Conservation (phyloP, 2,797 vertebrate genomes). For the Anguilla megastoma region DNA sequence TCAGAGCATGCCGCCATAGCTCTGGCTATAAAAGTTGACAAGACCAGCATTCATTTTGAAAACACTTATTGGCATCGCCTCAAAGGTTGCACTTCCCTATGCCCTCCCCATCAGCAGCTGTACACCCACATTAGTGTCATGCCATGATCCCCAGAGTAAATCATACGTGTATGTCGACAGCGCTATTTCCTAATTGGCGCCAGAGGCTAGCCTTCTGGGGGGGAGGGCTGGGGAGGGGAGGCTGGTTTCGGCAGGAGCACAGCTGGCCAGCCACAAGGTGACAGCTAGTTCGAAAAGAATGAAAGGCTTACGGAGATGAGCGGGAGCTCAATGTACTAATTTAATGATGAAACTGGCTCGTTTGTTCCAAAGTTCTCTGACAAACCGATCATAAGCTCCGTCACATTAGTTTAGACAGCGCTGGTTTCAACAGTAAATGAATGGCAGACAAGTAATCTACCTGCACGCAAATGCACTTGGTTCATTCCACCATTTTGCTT, state of each 20-base stretch:
- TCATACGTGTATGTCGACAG: constrained; percentile 21
- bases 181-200: constrained; percentile 30
- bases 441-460: background rate
- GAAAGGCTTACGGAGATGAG: constrained; percentile 60
- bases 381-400: background rate
- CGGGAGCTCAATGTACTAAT: constrained; percentile 23
- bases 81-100: constrained; percentile 65
- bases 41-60: constrained; percentile 64
- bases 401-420: background rate
- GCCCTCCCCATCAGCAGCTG: constrained; percentile 75
- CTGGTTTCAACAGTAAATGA: background rate
- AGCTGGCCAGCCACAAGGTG: constrained; percentile 65
- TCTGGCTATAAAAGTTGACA: constrained; percentile 63
- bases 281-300: constrained; percentile 52
- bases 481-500: background rate
- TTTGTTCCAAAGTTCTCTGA: background rate
- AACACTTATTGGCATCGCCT: constrained; percentile 72
- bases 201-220: constrained; percentile 45
- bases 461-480: background rate
- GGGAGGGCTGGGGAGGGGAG: constrained; percentile 64
- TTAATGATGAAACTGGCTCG: background rate
- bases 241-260: constrained; percentile 54
- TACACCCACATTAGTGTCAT: constrained; percentile 74
- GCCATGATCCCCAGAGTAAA: constrained; percentile 55
- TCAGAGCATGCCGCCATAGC: constrained; percentile 46